Conservation (phyloP, 2,888 invertebrate genomes). For the Caenorhabditis angaria region DNA sequence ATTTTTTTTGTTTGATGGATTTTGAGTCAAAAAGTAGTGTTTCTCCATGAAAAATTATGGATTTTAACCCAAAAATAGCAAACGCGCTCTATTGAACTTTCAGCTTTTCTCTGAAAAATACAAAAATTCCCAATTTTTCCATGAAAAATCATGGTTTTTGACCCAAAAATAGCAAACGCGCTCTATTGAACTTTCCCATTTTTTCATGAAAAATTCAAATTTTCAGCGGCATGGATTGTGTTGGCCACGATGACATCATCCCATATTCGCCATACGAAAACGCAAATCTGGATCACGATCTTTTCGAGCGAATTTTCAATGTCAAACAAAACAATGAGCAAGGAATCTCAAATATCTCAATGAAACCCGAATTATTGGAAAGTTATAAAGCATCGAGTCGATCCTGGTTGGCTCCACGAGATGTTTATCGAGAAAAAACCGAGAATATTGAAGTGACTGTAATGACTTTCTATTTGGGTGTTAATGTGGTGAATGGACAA, state of each 20-base stretch:
- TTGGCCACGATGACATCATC: conserved; percentile 94
- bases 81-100: too few species aligned
- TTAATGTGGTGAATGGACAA: conserved; percentile 66
- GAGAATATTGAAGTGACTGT: conserved; percentile 95
- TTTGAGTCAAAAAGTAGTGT: too few species aligned
- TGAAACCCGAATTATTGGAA: conserved; percentile 51
- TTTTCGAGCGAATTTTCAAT: conserved; percentile 77
- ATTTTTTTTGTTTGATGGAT: too few species aligned
- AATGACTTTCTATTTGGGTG: conserved; percentile 93
- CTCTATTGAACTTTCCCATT: too few species aligned
- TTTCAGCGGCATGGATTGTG: conserved; percentile 87
- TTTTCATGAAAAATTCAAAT: conserved; percentile 1
- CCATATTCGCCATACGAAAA: conserved; percentile 89
- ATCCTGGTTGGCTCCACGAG: conserved; percentile 56
- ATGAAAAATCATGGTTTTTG: too few species aligned
- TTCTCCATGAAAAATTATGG: too few species aligned
- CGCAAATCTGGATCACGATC: conserved; percentile 87
- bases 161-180: too few species aligned
- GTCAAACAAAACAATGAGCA: conserved; percentile 9
- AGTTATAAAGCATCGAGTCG: conserved; percentile 51
- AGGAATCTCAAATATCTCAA: conserved; percentile 17
- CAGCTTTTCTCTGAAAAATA: too few species aligned
- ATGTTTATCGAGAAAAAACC: conserved; percentile 81
- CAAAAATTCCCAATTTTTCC: too few species aligned
- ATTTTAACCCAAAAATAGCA: too few species aligned